Percentiles rank a stretch among this genome's conserved stretches.
These are phyloP conservation scores for Anticlea derivata DNA, from an alignment of 2,888 invertebrate species.

Conservation along the genomic window DNA sequence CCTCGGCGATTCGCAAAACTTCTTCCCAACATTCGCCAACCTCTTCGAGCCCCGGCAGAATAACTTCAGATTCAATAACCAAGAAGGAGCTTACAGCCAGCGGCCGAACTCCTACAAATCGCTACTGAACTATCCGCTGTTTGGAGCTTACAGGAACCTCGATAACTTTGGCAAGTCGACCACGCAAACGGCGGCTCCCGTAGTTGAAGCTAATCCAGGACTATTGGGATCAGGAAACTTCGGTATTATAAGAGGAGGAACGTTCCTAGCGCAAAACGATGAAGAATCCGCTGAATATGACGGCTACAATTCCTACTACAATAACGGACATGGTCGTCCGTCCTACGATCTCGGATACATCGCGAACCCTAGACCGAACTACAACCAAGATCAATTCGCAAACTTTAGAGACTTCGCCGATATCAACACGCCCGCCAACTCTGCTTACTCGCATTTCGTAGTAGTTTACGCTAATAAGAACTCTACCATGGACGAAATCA, in stretches of 20 bases:
- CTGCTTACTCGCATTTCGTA: conserved; percentile 91
- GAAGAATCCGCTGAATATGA: conserved; percentile 83
- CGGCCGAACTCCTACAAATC: conserved; percentile 80
- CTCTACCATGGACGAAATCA: conserved; percentile 84
- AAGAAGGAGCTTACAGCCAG: conserved; percentile 85
- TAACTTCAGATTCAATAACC: conserved; percentile 83
- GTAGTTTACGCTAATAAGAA: conserved; percentile 94
- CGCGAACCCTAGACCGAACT: conserved; percentile 89
- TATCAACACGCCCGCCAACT: conserved; percentile 91
- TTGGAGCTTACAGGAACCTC: conserved; percentile 64
- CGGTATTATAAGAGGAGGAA: conserved; percentile 93
- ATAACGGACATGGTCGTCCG: conserved; percentile 89
- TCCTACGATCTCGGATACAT: conserved; percentile 84
- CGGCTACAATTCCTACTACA: conserved; percentile 84
- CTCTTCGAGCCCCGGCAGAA: conserved; percentile 84
- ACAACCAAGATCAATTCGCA: conserved; percentile 92
- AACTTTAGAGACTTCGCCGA: conserved; percentile 96
- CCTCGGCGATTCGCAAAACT: conserved; percentile 85
- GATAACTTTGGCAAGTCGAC: conserved; percentile 70
- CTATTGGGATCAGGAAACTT: conserved; percentile 93
- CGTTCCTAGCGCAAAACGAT: conserved; percentile 91
- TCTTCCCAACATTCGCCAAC: conserved; percentile 90
- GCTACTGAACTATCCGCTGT: conserved; percentile 73
- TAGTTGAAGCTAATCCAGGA: conserved; percentile 82
- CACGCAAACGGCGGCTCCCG: conserved; percentile 63